phyloP scores from a whole-genome alignment of 2,797 vertebrate genomes.

The Xiphorhynchus erythropygius region DNA sequence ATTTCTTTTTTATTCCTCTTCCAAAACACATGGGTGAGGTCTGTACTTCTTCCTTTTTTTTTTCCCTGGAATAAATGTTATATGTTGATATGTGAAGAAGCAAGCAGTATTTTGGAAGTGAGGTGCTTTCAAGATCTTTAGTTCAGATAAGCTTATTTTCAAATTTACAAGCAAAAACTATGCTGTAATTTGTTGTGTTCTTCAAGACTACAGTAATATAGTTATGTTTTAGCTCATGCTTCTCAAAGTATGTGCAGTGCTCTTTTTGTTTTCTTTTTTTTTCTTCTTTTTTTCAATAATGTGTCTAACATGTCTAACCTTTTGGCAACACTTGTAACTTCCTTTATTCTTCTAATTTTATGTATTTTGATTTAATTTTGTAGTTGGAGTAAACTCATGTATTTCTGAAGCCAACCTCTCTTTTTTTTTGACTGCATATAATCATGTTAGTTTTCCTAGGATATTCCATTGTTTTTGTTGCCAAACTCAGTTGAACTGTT shows the following conservation, averaged over 20 bases:
- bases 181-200: slow-evolving; percentile 6
- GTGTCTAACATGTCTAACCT: slow-evolving; percentile 42
- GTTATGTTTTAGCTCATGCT: not conserved
- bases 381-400: slow-evolving; percentile 63
- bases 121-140: slow-evolving; percentile 51
- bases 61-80: slow-evolving; percentile 36
- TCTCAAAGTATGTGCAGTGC: not conserved
- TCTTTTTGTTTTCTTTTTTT: not conserved
- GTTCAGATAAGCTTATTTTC: slow-evolving; percentile 7
- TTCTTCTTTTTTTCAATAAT: not conserved
- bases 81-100: slow-evolving; percentile 25
- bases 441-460: slow-evolving; percentile 48
- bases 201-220: not conserved
- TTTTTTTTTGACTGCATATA: slow-evolving; percentile 42
- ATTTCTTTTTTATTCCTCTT: not conserved
- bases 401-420: slow-evolving; percentile 13
- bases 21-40: not conserved
- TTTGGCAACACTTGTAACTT: slow-evolving; percentile 2
- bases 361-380: slow-evolving; percentile 59
- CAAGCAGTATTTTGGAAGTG: slow-evolving; percentile 64
- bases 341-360: slow-evolving; percentile 48
- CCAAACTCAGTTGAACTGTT: slow-evolving; percentile 59
- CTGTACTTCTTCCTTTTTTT: not conserved
- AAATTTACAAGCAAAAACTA: not conserved
- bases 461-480: slow-evolving; percentile 42